These are phyloP conservation scores for Brachionus paranguensis DNA, from an alignment of 1,140 invertebrate genomes.

Conservation along the genomic window DNA sequence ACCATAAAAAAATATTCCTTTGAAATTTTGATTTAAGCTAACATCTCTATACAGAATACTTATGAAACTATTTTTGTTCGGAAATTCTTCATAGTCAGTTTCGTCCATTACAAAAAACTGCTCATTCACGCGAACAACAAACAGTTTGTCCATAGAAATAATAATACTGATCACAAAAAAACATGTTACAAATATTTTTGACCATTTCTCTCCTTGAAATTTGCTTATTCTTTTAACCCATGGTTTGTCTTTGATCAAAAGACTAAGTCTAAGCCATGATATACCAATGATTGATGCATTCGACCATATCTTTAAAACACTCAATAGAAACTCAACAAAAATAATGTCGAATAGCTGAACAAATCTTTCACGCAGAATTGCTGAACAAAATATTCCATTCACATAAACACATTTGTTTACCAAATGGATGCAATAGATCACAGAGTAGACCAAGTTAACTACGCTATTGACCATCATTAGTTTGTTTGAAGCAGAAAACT, in stretches of 20 bases:
- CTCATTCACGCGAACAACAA: neutral
- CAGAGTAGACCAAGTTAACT: neutral
- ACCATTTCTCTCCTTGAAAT: neutral
- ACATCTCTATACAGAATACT: neutral
- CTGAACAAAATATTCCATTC: neutral
- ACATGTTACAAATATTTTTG: neutral
- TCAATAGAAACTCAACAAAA: neutral
- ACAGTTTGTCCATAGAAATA: neutral
- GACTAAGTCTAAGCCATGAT: neutral
- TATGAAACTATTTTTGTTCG: constrained; percentile 6
- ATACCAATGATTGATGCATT: neutral
- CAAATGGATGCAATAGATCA: neutral
- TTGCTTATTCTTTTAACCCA: neutral
- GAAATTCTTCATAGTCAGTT: neutral
- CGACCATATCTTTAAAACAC: neutral
- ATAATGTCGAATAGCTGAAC: neutral
- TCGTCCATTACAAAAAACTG: neutral
- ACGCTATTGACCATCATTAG: neutral
- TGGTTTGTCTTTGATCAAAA: neutral
- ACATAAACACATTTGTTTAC: neutral
- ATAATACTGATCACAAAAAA: neutral
- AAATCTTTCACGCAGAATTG: neutral
- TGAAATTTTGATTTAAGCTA: neutral
- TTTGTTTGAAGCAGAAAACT: neutral
- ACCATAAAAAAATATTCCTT: neutral